Percentiles rank a stretch among this genome's conserved stretches.
Evolutionary conservation across 2,888 invertebrate species (phyloP).

Genomic region (Laothoe populi): DNA sequence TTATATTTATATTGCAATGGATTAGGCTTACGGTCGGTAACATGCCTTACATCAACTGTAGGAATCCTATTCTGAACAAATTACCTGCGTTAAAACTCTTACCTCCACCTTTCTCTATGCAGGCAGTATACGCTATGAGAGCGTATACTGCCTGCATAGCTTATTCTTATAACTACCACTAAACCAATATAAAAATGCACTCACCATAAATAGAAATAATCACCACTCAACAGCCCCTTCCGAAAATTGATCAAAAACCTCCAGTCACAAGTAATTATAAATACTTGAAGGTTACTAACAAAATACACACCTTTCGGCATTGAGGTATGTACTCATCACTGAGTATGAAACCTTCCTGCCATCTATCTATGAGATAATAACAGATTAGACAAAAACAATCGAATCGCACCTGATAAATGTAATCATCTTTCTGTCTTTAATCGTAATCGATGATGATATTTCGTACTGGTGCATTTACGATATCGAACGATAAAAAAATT

Average conservation of each 20-base stretch:
- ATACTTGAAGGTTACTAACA: conserved; percentile 33
- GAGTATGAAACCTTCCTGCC: conserved; percentile 41
- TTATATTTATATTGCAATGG: too few species aligned
- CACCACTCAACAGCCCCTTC: conserved; percentile 26
- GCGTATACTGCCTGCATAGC: too few species aligned
- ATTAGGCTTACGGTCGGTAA: too few species aligned
- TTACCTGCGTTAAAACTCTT: too few species aligned
- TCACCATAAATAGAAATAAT: conserved; percentile 35
- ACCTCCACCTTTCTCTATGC: too few species aligned
- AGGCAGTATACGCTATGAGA: too few species aligned
- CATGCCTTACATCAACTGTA: too few species aligned
- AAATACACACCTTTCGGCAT: conserved; percentile 42
- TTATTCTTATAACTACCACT: too few species aligned
- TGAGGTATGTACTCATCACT: conserved; percentile 47
- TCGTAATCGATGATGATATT: conserved; percentile 40
- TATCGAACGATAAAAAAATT: conserved; percentile 20
- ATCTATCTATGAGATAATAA: conserved; percentile 48
- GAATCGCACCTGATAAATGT: conserved; percentile 53
- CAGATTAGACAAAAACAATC: conserved; percentile 56
- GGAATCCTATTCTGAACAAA: too few species aligned
- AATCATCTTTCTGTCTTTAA: conserved; percentile 49
- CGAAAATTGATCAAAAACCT: conserved; percentile 33
- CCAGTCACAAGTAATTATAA: conserved; percentile 35
- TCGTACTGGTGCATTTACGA: conserved; percentile 17
- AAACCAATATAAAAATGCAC: conserved; percentile 21